phyloP scores from a whole-genome alignment of 2,888 invertebrate genomes.

The Lasius platythorax region DNA sequence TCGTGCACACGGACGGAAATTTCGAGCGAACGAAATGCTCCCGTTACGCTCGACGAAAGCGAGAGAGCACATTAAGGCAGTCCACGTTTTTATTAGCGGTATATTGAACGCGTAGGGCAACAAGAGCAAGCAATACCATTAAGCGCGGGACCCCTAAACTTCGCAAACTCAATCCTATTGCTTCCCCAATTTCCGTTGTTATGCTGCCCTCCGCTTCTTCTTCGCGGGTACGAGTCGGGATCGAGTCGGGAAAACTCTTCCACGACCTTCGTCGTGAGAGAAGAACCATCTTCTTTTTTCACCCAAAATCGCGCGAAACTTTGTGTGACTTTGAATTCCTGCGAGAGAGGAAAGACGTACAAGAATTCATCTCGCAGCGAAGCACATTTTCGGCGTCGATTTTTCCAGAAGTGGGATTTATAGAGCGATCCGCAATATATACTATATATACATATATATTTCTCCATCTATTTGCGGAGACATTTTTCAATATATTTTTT shows the following conservation, averaged over 20 bases:
- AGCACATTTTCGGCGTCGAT: slow-evolving; percentile 20
- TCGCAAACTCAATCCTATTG: slow-evolving; percentile 79
- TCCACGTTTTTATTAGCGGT: slow-evolving; percentile 77
- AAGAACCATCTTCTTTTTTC: slow-evolving; percentile 34
- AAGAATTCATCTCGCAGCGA: slow-evolving; percentile 26
- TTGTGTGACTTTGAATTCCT: slow-evolving; percentile 46
- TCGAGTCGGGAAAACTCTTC: slow-evolving; percentile 19
- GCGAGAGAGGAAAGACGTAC: slow-evolving; percentile 8
- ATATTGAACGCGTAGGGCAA: slow-evolving; percentile 70
- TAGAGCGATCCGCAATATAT: slow-evolving; percentile 13
- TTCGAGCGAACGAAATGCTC: background rate
- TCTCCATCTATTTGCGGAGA: slow-evolving; percentile 22
- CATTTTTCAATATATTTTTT: slow-evolving; percentile 2
- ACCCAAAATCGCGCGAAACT: slow-evolving; percentile 44
- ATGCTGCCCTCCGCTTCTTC: slow-evolving; percentile 48
- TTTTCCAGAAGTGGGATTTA: slow-evolving; percentile 35
- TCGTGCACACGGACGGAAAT: background rate
- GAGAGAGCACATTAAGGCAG: slow-evolving; percentile 31
- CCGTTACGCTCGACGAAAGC: background rate
- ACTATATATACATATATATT: background rate
- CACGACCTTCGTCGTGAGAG: slow-evolving; percentile 7
- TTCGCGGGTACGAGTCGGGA: slow-evolving; percentile 40
- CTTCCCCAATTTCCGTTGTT: slow-evolving; percentile 64
- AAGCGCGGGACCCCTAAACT: slow-evolving; percentile 75
- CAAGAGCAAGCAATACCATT: slow-evolving; percentile 80